phyloP scores from a whole-genome alignment of 2,113 vertebrate genomes.

The Tricholaema leucomelas region DNA sequence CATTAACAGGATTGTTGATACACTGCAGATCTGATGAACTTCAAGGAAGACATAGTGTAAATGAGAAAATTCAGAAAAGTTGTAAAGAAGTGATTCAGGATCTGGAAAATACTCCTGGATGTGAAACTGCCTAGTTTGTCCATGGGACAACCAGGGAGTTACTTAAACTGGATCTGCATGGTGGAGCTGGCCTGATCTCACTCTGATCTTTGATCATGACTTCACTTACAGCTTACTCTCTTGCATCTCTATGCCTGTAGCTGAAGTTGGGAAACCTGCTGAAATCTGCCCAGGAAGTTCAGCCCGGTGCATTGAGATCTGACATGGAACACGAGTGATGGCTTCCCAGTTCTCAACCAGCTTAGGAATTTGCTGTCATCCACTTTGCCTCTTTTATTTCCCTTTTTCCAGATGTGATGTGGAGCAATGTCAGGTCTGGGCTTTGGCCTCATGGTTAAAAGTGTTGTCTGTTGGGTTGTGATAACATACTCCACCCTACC shows the following conservation, averaged over 20 bases:
- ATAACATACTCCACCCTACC: rapidly evolving
- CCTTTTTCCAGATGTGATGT: background rate
- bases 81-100: background rate
- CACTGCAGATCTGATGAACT: background rate
- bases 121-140: background rate
- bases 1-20: background rate
- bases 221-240: background rate
- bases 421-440: background rate
- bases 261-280: background rate
- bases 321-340: rapidly evolving
- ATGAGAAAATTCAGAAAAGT: background rate
- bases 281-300: background rate
- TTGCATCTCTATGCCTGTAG: background rate
- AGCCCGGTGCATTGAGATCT: background rate
- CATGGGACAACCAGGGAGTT: background rate
- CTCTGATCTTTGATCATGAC: background rate
- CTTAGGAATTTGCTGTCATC: background rate
- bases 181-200: background rate
- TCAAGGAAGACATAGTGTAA: background rate
- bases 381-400: background rate
- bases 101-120: background rate
- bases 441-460: background rate
- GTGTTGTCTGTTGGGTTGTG: background rate
- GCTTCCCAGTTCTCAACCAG: background rate
- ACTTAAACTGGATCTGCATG: background rate